Evolutionary conservation across 2,888 invertebrate genomes (phyloP).

Genomic region (Ditylenchus weischeri): DNA sequence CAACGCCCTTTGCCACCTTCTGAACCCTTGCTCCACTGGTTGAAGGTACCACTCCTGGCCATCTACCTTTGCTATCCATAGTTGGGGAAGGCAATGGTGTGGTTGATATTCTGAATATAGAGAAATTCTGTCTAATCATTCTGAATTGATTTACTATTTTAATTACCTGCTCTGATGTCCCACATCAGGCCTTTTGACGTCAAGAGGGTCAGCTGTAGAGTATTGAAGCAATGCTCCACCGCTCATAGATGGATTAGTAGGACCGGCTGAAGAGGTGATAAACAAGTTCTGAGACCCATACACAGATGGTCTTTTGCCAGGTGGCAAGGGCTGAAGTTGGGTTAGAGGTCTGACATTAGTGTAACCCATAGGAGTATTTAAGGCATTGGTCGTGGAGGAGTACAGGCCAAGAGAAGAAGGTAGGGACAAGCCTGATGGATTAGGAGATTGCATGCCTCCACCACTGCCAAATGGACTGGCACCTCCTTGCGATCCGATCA

Average conservation of each 20-base stretch:
- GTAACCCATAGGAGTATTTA: not conserved
- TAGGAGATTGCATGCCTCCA: too few species aligned
- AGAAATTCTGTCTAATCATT: too few species aligned
- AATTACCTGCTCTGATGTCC: not conserved
- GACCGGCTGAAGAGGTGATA: constrained; percentile 6
- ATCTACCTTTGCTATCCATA: too few species aligned
- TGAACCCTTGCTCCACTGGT: too few species aligned
- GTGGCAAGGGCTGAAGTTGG: not conserved
- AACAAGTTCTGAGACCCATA: constrained; percentile 6
- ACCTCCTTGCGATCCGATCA: constrained; percentile 4
- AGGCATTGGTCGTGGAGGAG: too few species aligned
- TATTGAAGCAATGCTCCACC: not conserved
- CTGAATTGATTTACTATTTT: too few species aligned
- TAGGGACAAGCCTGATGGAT: too few species aligned
- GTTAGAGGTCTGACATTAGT: not conserved
- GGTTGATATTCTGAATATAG: too few species aligned
- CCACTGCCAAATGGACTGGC: constrained; percentile 11
- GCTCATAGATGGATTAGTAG: not conserved
- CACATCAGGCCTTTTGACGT: not conserved
- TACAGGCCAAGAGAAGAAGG: too few species aligned
- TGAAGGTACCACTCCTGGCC: too few species aligned
- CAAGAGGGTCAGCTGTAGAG: not conserved
- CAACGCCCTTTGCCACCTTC: too few species aligned
- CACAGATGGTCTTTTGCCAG: constrained; percentile 5
- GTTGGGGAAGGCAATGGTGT: too few species aligned